Base-by-base conservation (phyloP, 92 coral and sea anemone genomes). In the Umimayanthus kanabou region DNA sequence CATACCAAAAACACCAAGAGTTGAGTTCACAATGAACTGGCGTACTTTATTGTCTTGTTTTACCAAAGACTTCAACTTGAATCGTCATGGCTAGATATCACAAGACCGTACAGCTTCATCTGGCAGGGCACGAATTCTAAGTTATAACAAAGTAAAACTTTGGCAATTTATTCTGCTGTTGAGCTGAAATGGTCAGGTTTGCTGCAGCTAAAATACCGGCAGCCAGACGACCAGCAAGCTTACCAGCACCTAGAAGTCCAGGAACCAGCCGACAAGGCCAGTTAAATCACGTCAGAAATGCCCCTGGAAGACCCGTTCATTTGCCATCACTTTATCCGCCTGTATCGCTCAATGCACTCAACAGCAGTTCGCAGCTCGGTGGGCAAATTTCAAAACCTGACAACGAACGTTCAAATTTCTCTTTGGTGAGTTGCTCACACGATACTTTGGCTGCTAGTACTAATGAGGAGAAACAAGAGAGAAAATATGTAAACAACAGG, bases 291-390 rank as follows among this genome's bases (percentile, higher is more conserved):
- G 55, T 74, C 65, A 88, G 85, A 42, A 88, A 90, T 82, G 89
- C 85, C 8, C 93, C 94, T 5, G 88, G 88, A 53, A 81, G 94
- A 75, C 94, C 91, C 13, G 92, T 86, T 8, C 84, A 72, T 13
- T 66, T 95, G 42, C 96, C 98, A 28, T 95, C 98, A 23, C 86
- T 95, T 2, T 93, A 95, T 80, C 98, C 98, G 49, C 87, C 96
- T 0, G 88, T 95, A 53, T 93, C 98, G 9, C 92, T 93, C 23
- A 86, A 82, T 55, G 91, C 96, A 37, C 89, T 93, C 58, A 90
- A 79, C 81, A 81, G 88, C 23, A 91, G 74, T 61, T 83, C 87
- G 42, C 78, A 16, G 16, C 65, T n/a, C 18, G 40, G 6, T 29
- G 78, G 67, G 45, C 15, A 45, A 70, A 37, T 25, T 70, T 70